Evolutionary conservation across 2,888 invertebrate genomes (phyloP).

Genomic region (Acanthosepion esculentum): DNA sequence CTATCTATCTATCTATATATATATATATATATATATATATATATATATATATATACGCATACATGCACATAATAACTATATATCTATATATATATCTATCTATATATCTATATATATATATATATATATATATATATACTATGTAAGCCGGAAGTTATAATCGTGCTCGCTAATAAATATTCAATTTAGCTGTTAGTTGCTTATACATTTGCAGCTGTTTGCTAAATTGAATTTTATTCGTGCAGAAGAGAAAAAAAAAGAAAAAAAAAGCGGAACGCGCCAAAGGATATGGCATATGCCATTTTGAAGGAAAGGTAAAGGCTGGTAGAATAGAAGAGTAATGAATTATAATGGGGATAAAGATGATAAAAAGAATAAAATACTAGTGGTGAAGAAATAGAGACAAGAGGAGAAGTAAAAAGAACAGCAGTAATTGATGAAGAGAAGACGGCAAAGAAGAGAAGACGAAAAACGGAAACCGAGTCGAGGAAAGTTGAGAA

Average conservation of each 20-base stretch:
- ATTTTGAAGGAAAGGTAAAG: background rate
- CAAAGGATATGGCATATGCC: background rate
- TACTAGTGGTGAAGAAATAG: background rate
- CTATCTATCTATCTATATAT: slow-evolving; percentile 15
- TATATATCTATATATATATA: background rate
- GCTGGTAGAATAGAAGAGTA: background rate
- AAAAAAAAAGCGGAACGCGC: background rate
- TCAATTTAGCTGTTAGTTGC: background rate
- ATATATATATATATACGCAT: background rate
- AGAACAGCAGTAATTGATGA: background rate
- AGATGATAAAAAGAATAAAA: background rate
- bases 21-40: slow-evolving; percentile 1
- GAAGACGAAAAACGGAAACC: background rate
- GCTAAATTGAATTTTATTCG: slow-evolving; percentile 15
- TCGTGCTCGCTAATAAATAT: background rate
- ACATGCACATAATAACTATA: background rate
- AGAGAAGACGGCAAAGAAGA: background rate
- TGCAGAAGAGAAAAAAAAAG: background rate
- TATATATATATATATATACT: background rate
- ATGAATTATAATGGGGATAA: background rate
- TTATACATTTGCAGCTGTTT: slow-evolving; percentile 33
- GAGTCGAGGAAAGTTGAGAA: background rate
- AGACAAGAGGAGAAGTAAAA: background rate
- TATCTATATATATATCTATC: background rate
- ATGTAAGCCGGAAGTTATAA: background rate